Evolutionary conservation across 2,888 invertebrate species (phyloP).

Genomic region (Brachyptera putata): DNA sequence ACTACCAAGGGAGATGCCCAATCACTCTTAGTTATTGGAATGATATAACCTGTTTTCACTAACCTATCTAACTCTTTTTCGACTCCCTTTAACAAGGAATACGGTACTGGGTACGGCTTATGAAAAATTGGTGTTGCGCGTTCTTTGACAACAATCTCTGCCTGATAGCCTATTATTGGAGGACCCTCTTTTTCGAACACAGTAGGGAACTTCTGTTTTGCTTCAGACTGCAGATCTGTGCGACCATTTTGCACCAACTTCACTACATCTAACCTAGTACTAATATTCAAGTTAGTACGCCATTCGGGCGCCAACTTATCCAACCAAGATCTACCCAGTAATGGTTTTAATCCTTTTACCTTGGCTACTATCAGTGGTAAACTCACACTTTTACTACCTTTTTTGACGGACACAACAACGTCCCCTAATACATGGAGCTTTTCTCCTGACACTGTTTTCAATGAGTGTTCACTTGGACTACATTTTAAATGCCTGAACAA

Average conservation of each 20-base stretch:
- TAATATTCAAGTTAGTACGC: not conserved
- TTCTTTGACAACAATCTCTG: constrained; percentile 1
- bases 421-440: not conserved
- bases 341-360: not conserved
- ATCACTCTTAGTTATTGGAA: not conserved
- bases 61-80: not conserved
- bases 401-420: not conserved
- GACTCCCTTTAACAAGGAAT: not conserved
- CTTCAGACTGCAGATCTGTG: not conserved
- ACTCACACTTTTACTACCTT: not conserved
- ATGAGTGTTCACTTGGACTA: not conserved
- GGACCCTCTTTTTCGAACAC: not conserved
- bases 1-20: constrained; percentile 34
- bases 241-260: not conserved
- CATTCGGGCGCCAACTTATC: not conserved
- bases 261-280: not conserved
- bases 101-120: not conserved
- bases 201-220: not conserved
- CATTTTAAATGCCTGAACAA: not conserved
- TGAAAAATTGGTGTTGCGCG: constrained; percentile 1
- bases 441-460: not conserved
- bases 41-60: not conserved
- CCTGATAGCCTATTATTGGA: not conserved
- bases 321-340: not conserved
- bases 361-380: not conserved